Conservation (phyloP, 1,140 invertebrate genomes). For the Vanessa atalanta region DNA sequence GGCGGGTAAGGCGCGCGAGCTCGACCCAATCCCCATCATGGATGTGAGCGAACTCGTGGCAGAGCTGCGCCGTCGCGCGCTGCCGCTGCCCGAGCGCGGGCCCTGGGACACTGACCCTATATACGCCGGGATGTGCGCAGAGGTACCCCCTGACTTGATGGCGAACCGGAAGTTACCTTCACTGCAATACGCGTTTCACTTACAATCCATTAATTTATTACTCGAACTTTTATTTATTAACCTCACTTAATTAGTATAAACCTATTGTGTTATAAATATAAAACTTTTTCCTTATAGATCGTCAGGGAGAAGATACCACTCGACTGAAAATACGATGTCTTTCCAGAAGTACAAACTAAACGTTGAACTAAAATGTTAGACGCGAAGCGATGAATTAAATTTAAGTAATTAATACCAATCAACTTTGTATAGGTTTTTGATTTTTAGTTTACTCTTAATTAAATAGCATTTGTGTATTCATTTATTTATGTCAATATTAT, state of each 20-base stretch:
- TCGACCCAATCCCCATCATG: conserved; percentile 94
- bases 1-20: conserved; percentile 89
- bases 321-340: conserved; percentile 66
- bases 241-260: neutral
- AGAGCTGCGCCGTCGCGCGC: conserved; percentile 90
- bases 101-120: conserved; percentile 85
- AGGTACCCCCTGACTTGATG: conserved; percentile 78
- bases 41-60: conserved; percentile 92
- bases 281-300: conserved; percentile 71
- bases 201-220: no score
- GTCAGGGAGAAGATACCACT: conserved; percentile 83
- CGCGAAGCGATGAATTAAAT: no score
- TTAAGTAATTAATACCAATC: neutral
- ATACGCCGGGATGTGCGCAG: conserved; percentile 85
- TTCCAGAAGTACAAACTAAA: neutral
- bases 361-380: no score
- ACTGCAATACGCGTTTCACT: neutral
- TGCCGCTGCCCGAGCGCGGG: conserved; percentile 86
- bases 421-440: conserved; percentile 1
- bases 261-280: neutral
- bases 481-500: conserved; percentile 23
- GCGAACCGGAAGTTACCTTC: neutral
- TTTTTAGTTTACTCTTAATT: conserved; percentile 14
- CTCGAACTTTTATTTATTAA: no score
- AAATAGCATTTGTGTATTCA: conserved; percentile 45